Percentiles rank a stretch among this genome's conserved stretches.
phyloP scores from a whole-genome alignment of 2,113 vertebrate species.

The Lucifuga dentata region DNA sequence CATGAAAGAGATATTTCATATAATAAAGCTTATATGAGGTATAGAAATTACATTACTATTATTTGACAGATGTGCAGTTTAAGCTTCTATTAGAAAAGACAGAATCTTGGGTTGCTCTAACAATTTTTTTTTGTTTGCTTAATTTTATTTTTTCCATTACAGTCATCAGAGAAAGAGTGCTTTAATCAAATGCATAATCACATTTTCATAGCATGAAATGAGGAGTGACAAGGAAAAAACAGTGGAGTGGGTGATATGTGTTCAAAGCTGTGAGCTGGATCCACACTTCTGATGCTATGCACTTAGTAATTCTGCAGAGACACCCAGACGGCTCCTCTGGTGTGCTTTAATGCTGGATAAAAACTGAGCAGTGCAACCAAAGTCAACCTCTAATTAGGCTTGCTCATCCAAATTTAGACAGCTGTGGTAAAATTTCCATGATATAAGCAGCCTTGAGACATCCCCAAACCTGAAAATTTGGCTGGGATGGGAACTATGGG shows the following conservation, averaged over 20 bases:
- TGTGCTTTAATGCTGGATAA: slow-evolving; percentile 59
- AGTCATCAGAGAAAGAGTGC: neutral
- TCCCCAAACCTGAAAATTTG: slow-evolving; percentile 62
- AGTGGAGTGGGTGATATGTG: neutral
- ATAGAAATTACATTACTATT: neutral
- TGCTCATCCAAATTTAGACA: slow-evolving; percentile 66
- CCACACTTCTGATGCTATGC: slow-evolving; percentile 49
- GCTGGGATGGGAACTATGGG: slow-evolving; percentile 65
- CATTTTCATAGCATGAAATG: slow-evolving; percentile 38
- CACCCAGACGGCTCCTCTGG: slow-evolving; percentile 50
- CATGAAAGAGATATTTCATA: slow-evolving; percentile 19
- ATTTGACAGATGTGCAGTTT: slow-evolving; percentile 18
- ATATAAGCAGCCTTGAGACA: slow-evolving; percentile 64
- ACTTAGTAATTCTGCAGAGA: slow-evolving; percentile 58
- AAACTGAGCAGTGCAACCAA: slow-evolving; percentile 59
- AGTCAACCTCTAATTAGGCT: slow-evolving; percentile 72
- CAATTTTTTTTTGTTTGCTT: neutral
- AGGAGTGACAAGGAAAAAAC: slow-evolving; percentile 32
- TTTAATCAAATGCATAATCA: slow-evolving; percentile 11
- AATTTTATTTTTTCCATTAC: slow-evolving; percentile 3
- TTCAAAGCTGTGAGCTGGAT: slow-evolving; percentile 39
- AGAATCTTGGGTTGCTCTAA: neutral
- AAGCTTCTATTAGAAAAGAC: neutral
- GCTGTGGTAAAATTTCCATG: slow-evolving; percentile 50
- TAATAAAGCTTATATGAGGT: slow-evolving; percentile 21